Percentiles rank a stretch among this genome's conserved stretches.
Conservation (phyloP, 2,888 invertebrate species). For the Scaptomyza caliginosa region DNA sequence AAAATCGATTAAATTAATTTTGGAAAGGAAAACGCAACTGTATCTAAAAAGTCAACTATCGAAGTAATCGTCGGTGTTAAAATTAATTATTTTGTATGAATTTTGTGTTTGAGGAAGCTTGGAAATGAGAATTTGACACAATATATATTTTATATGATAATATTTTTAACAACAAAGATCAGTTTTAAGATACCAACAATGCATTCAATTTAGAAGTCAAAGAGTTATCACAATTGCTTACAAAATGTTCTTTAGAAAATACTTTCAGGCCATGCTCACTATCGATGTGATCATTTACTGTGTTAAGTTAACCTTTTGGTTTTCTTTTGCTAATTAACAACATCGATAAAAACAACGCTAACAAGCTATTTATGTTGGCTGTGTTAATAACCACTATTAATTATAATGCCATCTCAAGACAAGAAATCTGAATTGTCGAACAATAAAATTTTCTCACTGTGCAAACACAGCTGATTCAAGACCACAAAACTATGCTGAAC, state of each 20-base stretch:
- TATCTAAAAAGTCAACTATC: too few species aligned
- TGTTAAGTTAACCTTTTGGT: neutral
- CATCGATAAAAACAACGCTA: neutral
- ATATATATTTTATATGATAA: too few species aligned
- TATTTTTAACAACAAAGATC: too few species aligned
- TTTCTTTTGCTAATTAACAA: neutral
- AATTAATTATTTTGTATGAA: neutral
- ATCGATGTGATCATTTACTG: neutral
- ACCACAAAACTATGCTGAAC: constrained; percentile 58
- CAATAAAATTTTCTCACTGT: constrained; percentile 27
- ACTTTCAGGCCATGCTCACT: too few species aligned
- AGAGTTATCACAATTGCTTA: too few species aligned
- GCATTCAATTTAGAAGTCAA: too few species aligned
- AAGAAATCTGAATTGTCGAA: neutral
- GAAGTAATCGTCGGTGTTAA: too few species aligned
- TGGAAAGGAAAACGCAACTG: neutral
- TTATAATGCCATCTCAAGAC: neutral
- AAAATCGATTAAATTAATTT: neutral
- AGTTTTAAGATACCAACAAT: too few species aligned
- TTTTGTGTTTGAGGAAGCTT: neutral
- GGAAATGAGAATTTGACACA: too few species aligned
- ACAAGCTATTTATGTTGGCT: neutral
- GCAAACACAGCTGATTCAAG: constrained; percentile 29
- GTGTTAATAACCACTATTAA: neutral
- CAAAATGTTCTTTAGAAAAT: too few species aligned